Conservation (phyloP, 2,888 invertebrate genomes). For the Drosophila hamatofila region DNA sequence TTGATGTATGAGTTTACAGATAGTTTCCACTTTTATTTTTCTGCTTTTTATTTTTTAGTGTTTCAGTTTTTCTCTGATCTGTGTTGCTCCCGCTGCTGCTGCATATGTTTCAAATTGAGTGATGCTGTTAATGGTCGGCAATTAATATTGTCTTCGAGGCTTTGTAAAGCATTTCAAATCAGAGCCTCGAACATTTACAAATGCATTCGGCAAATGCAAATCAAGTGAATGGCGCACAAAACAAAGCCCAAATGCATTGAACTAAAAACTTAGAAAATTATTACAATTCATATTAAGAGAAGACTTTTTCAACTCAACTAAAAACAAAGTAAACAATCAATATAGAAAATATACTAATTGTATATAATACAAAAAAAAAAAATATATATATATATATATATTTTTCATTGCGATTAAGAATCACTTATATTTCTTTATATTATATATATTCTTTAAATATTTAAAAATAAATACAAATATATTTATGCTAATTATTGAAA, state of each 20-base stretch:
- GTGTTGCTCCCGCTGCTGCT: constrained; percentile 31
- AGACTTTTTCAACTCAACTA: background rate
- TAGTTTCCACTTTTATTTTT: constrained; percentile 61
- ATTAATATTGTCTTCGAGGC: constrained; percentile 66
- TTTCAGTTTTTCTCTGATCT: constrained; percentile 12
- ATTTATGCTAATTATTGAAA: too few relatives aligned
- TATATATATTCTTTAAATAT: too few relatives aligned
- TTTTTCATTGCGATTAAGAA: too few relatives aligned
- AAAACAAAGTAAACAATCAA: too few relatives aligned
- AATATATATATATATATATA: too few relatives aligned
- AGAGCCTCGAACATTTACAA: constrained; percentile 34
- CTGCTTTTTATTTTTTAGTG: constrained; percentile 31
- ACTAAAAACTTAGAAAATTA: background rate
- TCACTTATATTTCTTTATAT: too few relatives aligned
- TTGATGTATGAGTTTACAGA: constrained; percentile 78
- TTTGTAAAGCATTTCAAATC: constrained; percentile 36
- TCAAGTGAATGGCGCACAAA: constrained; percentile 40
- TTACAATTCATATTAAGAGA: background rate
- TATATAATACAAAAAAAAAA: too few relatives aligned
- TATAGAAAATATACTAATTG: too few relatives aligned
- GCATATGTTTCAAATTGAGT: constrained; percentile 74
- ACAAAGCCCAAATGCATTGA: constrained; percentile 13
- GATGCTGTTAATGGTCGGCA: constrained; percentile 74
- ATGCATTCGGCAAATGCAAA: constrained; percentile 17
- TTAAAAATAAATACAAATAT: too few relatives aligned